Base-by-base conservation (phyloP, 2,797 vertebrate genomes). In the Dipus sagitta region DNA sequence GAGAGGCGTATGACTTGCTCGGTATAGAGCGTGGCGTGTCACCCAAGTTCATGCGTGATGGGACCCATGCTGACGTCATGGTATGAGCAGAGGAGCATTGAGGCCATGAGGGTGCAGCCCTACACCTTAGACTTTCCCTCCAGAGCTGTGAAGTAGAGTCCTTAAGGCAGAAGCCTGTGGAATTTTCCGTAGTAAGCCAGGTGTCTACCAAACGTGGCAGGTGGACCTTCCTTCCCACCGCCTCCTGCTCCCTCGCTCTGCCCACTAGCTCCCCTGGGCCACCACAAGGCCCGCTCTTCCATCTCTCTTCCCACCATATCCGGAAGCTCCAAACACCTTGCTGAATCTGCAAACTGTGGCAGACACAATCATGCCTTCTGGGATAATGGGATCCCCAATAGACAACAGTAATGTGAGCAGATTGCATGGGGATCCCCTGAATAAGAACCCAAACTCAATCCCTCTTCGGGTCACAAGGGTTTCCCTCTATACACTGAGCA, bases 281-380 rank as follows among this genome's bases (percentile, higher is more conserved):
- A 2, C 2, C 0, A 1, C 0, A 13, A 74, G 67, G n/a, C 13
- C 76, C 7, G 11, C 15, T 9, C 28, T 34, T 30, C 65, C 12
- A 0, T 17, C 67, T 38, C n/a, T 58, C 30, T 54, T 52, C n/a
- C 21, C 13, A 20, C 34, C 24, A 0, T 21, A 14, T 23, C 62
- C 28, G 26, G 62, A 71, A 32, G 30, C 74, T 64, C 54, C n/a
- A 26, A 18, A 7, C 7, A 30, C 74, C 18, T 18, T 32, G 24
- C 7, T 13, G 28, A 60, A 28, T 58, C 78, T 60, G 74, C 38
- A 21, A n/a, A 82, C n/a, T n/a, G 62, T 42, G 47, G 42, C 6
- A 30, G 38, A 60, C n/a, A 83, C n/a, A 23, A 78, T 65, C 32
- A 20, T 64, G 2, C 15, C 11, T 84, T 80, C 10, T 20, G 34